Conservation (phyloP, 1,140 invertebrate species). For the Drosophila santomea region DNA sequence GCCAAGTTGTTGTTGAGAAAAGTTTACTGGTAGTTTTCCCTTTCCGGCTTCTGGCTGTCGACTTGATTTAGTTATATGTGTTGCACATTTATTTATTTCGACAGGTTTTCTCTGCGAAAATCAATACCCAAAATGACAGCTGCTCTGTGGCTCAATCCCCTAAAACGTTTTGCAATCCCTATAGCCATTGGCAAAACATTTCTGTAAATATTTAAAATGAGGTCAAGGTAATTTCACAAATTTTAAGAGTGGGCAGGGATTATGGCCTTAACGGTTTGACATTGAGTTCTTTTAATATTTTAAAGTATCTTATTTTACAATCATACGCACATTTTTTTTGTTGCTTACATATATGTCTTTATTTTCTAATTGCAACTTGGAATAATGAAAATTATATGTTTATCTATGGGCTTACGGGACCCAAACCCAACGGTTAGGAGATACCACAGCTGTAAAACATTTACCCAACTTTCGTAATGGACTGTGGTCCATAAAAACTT, state of each 20-base stretch:
- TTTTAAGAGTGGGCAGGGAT: background rate
- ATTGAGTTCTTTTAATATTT: background rate
- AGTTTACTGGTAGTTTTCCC: slow-evolving; percentile 61
- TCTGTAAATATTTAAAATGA: slow-evolving; percentile 64
- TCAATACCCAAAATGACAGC: slow-evolving; percentile 66
- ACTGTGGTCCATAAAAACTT: slow-evolving; percentile 26
- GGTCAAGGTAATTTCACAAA: slow-evolving; percentile 20
- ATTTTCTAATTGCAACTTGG: too few relatives aligned
- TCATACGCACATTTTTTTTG: too few relatives aligned
- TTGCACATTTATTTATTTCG: slow-evolving; percentile 77
- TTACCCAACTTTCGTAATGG: slow-evolving; percentile 9
- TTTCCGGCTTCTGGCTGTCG: slow-evolving; percentile 55
- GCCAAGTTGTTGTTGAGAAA: slow-evolving; percentile 33
- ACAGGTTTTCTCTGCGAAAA: slow-evolving; percentile 61
- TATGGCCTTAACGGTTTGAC: background rate
- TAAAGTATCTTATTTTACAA: background rate
- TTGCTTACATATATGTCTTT: too few relatives aligned
- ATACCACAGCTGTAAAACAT: slow-evolving; percentile 21
- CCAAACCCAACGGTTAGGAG: background rate
- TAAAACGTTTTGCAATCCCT: slow-evolving; percentile 49
- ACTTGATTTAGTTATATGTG: slow-evolving; percentile 69
- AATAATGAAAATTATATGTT: background rate
- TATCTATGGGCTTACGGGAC: background rate
- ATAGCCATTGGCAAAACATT: background rate
- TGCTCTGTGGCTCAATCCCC: slow-evolving; percentile 34